Base-by-base conservation (phyloP, 2,113 vertebrate genomes). In the Callipepla californica region DNA sequence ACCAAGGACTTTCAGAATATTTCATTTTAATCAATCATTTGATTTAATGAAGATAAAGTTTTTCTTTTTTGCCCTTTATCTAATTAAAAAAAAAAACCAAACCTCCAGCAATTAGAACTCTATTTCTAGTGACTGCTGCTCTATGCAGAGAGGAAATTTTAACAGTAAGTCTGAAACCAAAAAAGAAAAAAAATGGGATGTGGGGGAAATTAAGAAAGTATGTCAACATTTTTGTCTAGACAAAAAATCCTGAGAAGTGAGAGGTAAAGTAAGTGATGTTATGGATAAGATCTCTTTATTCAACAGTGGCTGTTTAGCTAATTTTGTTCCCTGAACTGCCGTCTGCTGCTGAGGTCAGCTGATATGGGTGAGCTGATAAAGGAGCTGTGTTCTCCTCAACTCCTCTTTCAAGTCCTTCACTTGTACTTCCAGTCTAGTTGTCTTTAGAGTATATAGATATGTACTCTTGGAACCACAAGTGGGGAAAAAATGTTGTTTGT, bases 211-310 rank as follows among this genome's bases (percentile, higher is more conserved):
- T 48, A 48, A 20, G 2, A 34, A 62, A 18, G 7, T 7, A 5
- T 69, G 47, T 8, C 2, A 4, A 28, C 3, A 1, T 28, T 53
- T 59, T 50, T 73, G 13, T 28, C 1, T 25, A 42, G 19, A 7
- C 68, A 23, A 79, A 68, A 61, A 26, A 8, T 55, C 18, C 22
- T 1, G 13, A 53, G 23, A 36, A 34, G 5, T 23, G 77, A 6
- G 13, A 53, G 1, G 1, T 57, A 18, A 66, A 55, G 16, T 16
- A 30, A 48, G 6, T 19, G 17, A 19, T 13, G 30, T 30, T 77
- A 47, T 1, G 7, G 44, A n/a, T 50, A 48, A 15, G 3, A 17
- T 68, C 36, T 32, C 21, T 8, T 57, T 4, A 0, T 36, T 8
- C 65, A 87, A 4, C 4, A 65, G 25, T 73, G 32, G 4, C 34